Percentiles rank a stretch among this genome's conserved stretches.
phyloP scores from a whole-genome alignment of 2,888 invertebrate genomes.

The Amiota mariae region DNA sequence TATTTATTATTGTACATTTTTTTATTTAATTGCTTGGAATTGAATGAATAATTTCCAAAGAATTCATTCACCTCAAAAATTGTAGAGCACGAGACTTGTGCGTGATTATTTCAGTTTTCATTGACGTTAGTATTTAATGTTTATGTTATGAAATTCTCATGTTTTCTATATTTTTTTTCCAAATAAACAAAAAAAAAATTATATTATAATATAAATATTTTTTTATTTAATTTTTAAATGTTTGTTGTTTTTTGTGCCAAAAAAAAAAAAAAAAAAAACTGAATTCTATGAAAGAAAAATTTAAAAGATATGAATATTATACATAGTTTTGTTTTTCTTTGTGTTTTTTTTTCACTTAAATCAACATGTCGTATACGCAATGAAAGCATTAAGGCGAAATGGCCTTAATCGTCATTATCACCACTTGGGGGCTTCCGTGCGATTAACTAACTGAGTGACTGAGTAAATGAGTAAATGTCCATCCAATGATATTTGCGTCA shows the following conservation, averaged over 20 bases:
- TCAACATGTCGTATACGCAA: slow-evolving; percentile 26
- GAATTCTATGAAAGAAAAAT: no score
- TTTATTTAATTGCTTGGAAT: no score
- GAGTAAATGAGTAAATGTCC: neutral
- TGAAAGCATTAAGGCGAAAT: slow-evolving; percentile 18
- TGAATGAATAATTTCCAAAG: no score
- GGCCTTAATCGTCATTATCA: neutral
- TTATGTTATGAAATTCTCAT: no score
- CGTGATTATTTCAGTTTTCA: no score
- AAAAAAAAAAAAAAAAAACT: no score
- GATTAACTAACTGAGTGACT: neutral
- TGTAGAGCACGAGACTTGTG: no score
- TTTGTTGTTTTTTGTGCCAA: neutral
- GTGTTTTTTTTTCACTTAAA: slow-evolving; percentile 10
- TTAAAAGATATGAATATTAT: neutral
- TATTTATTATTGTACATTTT: no score
- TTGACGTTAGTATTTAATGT: no score
- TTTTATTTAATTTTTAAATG: neutral
- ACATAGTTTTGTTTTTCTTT: slow-evolving; percentile 6
- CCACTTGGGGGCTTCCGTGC: slow-evolving; percentile 3
- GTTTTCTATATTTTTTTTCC: no score
- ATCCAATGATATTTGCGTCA: slow-evolving; percentile 8
- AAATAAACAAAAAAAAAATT: no score
- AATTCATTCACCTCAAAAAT: no score
- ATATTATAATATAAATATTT: neutral